These are phyloP conservation scores for Aspiorhynchus laticeps DNA, from an alignment of 2,113 vertebrate species.

Conservation along the genomic window DNA sequence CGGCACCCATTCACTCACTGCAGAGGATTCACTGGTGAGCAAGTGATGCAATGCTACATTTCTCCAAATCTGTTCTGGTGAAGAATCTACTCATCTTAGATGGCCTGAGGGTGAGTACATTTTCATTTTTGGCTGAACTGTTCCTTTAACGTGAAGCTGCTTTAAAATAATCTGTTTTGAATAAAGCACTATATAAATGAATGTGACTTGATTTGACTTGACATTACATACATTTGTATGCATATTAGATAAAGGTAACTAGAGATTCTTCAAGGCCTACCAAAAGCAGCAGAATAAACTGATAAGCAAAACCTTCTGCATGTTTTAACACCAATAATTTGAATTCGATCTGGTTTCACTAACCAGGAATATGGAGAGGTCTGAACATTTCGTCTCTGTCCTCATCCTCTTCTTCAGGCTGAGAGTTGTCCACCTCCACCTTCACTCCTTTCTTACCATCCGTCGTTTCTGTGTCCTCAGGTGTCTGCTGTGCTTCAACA, in stretches of 20 bases:
- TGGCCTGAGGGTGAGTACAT: too few species aligned
- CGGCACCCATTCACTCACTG: background rate
- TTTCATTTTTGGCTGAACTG: too few species aligned
- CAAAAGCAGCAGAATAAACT: background rate
- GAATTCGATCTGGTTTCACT: background rate
- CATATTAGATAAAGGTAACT: background rate
- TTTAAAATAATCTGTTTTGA: background rate
- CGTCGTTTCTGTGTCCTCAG: conserved; percentile 57
- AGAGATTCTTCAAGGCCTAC: background rate
- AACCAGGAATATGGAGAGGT: conserved; percentile 76
- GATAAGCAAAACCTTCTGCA: background rate
- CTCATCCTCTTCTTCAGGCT: conserved; percentile 69
- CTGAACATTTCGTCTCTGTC: conserved; percentile 69
- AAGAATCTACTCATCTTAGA: background rate
- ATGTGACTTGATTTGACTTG: background rate
- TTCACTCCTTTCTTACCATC: conserved; percentile 61
- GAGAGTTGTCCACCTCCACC: conserved; percentile 49
- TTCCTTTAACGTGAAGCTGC: background rate
- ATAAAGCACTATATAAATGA: background rate
- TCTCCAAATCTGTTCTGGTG: background rate
- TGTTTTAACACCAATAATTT: background rate
- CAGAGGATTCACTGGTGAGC: background rate
- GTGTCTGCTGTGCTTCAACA: conserved; percentile 53
- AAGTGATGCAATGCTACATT: background rate
- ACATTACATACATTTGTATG: background rate